These are phyloP conservation scores for Ethmia dodecea DNA, from an alignment of 2,888 invertebrate species.

Conservation along the genomic window DNA sequence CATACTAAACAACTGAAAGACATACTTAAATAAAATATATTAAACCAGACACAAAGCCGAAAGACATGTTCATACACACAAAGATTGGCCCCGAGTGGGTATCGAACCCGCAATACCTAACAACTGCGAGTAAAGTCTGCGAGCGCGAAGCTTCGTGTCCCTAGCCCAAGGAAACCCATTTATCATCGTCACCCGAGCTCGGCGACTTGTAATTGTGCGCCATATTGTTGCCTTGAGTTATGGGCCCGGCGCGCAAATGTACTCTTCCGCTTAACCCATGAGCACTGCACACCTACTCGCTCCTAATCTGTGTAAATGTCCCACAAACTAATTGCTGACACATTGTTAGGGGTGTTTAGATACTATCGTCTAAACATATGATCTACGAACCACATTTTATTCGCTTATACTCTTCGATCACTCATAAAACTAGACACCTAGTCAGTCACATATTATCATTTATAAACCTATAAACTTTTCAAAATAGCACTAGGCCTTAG, in stretches of 20 bases:
- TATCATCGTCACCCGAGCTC: conserved; percentile 67
- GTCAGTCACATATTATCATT: no score
- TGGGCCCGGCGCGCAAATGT: conserved; percentile 45
- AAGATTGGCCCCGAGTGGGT: conserved; percentile 8
- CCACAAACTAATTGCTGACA: conserved; percentile 3
- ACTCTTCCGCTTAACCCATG: conserved; percentile 49
- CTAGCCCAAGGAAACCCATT: conserved; percentile 61
- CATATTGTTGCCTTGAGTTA: conserved; percentile 71
- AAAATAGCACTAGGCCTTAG: no score
- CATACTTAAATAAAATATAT: no score
- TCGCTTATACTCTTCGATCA: no score
- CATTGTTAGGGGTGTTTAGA: background rate
- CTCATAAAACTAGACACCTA: no score
- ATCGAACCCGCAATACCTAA: no score
- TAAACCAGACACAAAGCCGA: no score
- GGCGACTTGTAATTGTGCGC: conserved; percentile 69
- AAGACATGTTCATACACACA: no score
- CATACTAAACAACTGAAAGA: no score
- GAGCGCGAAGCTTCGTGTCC: conserved; percentile 43
- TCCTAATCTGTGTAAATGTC: background rate
- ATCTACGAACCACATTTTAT: no score
- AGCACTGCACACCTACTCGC: conserved; percentile 5
- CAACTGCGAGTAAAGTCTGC: conserved; percentile 27
- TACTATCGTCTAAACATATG: no score
- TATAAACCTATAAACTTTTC: no score